phyloP scores from a whole-genome alignment of 2,888 invertebrate genomes.

The Parnassius glacialis region DNA sequence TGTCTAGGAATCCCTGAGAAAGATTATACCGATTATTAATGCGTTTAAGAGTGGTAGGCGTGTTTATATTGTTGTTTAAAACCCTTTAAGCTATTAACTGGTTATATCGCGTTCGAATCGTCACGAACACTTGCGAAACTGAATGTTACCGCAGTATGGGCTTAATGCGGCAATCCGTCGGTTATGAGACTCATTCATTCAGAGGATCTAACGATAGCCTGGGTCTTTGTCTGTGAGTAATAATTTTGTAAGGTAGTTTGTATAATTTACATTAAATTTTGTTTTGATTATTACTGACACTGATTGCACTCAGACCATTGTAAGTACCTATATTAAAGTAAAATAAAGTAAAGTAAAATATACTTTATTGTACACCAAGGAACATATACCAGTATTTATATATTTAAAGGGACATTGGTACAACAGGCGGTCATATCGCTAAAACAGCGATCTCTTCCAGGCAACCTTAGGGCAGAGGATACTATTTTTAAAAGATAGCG shows the following conservation, averaged over 20 bases:
- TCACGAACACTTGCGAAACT: conserved; percentile 51
- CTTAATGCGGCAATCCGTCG: conserved; percentile 31
- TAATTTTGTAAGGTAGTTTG: conserved; percentile 14
- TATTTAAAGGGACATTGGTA: too few relatives aligned
- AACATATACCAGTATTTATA: too few relatives aligned
- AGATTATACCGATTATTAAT: conserved; percentile 58
- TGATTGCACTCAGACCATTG: conserved; percentile 5
- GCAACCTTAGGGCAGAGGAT: too few relatives aligned
- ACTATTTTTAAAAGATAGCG: too few relatives aligned
- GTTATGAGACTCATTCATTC: conserved; percentile 29
- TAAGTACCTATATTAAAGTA: background rate
- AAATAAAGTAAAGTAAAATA: too few relatives aligned
- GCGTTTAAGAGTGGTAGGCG: conserved; percentile 62
- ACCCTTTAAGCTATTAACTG: conserved; percentile 62
- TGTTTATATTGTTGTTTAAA: conserved; percentile 71
- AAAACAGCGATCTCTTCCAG: too few relatives aligned
- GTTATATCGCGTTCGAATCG: conserved; percentile 52
- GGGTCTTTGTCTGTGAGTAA: conserved; percentile 8
- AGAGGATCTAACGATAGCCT: conserved; percentile 11
- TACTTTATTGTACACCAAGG: too few relatives aligned
- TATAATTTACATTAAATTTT: conserved; percentile 21
- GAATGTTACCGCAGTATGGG: conserved; percentile 27
- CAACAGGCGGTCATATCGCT: too few relatives aligned
- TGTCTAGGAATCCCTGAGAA: conserved; percentile 62
- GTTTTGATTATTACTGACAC: conserved; percentile 5